Base-by-base conservation (phyloP, 2,888 invertebrate genomes). In the Philhelius pedissequus region DNA sequence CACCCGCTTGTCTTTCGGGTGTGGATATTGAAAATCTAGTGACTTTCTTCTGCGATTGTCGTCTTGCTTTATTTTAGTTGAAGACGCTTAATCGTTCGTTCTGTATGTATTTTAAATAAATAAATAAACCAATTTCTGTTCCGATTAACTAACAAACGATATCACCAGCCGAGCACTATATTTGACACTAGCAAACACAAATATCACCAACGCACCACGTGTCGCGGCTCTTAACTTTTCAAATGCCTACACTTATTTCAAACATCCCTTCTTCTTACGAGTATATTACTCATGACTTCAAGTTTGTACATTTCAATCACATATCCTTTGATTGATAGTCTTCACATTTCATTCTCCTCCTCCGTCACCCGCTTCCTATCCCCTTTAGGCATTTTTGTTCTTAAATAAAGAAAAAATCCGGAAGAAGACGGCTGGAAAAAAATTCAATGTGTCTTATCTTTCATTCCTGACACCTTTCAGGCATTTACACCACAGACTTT, bases 281-380 rank as follows among this genome's bases (percentile, higher is more conserved):
- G 74, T 79, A 69, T 35, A 76, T 64, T 30, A 58, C 58, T 58
- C 58, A 58, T 20, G 62, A 50, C 64, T 60, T 60, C 74, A 75
- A 75, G 66, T 43, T 66, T 70, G 75, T 68, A 75, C 75, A 84
- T 80, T 84, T 84, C 80, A 84, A 84, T 80, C 83, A 80, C 60
- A 75, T 43, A 79, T 80, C 80, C 70, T 71, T 84, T 84, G 83
- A 84, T 84, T 84, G 74, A 84, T 83, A 70, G 83, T 75, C 74
- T 58, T 70, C 69, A 74, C 83, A 79, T 80, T 69, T 75, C 68
- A 73, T 62, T 43, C 38, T 43, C 60, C 38, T 38, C n/a, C 56
- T 4, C 25, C 66, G 8, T 7, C 4, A 32, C n/a, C n/a, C 35
- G 4, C 66, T 25, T 43, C 25, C 30, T 27, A 52, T 15, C 52